Evolutionary conservation across 2,113 vertebrate genomes (phyloP), one percentile per base, ranked within the genome.

Genomic region (Camarhynchus parvulus): DNA sequence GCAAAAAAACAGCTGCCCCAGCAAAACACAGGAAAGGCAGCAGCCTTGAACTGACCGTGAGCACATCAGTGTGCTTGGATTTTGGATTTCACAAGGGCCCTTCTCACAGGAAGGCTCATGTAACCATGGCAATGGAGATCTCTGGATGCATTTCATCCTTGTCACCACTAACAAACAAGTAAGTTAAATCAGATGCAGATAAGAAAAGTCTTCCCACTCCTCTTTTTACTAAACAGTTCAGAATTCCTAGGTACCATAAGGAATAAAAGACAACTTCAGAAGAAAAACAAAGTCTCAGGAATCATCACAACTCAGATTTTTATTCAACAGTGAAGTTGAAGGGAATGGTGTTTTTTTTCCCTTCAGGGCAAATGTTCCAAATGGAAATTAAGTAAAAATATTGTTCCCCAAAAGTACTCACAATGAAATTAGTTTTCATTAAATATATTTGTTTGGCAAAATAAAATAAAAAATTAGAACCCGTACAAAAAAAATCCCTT

Each of bases 381-480:
- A 96, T 92, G 96, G 94, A 98, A 97, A 98, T 97, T 96, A 97
- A 97, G 97, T 97, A 98, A 97, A 97, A 96, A 97, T 95, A 91
- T n/a, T 39, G 66, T 82, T 86, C 81, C 92, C 96, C 90, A 62
- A 96, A 98, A 96, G 81, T 96, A 97, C 96, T 97, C 92, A 97
- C 89, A 96, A 96, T 96, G 97, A 94, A 94, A 97, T 96, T 97
- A 95, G 90, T 97, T 95, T 96, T 97, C 97, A 97, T 98, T 98
- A 98, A 98, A 98, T 98, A 98, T 97, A 98, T 98, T 96, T 97
- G 97, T 96, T 97, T 97, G 98, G 96, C 98, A 98, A 98, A 98
- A 95, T 89, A 96, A 96, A 97, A 94, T 95, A 47, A 90, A 96
- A 97, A 97, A 97, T 97, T 95, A 97, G 96, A 98, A 98, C 97